phyloP scores from a whole-genome alignment of 1,140 invertebrate species.

The Euwallacea fornicatus region DNA sequence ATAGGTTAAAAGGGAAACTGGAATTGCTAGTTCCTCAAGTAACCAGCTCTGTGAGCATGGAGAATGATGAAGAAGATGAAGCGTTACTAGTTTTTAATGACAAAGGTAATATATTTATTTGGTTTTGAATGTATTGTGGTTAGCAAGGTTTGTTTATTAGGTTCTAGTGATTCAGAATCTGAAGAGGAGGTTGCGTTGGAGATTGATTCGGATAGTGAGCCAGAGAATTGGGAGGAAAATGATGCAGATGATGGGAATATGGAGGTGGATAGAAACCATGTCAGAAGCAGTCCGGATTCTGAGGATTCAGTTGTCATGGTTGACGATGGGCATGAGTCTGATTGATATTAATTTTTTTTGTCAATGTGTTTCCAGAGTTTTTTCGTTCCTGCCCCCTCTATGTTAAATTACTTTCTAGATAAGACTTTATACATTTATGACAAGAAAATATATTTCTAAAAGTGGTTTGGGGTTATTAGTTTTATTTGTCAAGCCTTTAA shows the following conservation, averaged over 20 bases:
- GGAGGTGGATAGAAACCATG: slow-evolving; percentile 20
- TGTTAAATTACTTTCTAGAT: too few species aligned
- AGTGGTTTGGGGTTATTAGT: too few species aligned
- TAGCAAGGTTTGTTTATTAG: slow-evolving; percentile 28
- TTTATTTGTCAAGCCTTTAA: too few species aligned
- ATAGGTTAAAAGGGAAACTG: slow-evolving; percentile 61
- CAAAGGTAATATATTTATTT: slow-evolving; percentile 53
- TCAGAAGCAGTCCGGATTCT: slow-evolving; percentile 8
- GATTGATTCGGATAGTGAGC: slow-evolving; percentile 48
- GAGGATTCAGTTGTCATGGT: slow-evolving; percentile 34
- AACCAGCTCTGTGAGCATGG: slow-evolving; percentile 48
- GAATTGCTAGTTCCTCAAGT: slow-evolving; percentile 62
- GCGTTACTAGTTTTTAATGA: slow-evolving; percentile 62
- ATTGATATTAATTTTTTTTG: slow-evolving; percentile 8
- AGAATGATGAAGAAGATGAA: slow-evolving; percentile 55
- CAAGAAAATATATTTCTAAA: too few species aligned
- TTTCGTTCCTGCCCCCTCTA: too few species aligned
- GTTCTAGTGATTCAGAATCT: slow-evolving; percentile 47
- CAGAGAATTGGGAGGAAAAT: slow-evolving; percentile 51
- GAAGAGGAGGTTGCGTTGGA: slow-evolving; percentile 43
- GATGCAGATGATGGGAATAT: slow-evolving; percentile 36
- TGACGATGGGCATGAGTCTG: slow-evolving; percentile 26
- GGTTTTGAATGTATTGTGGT: background rate
- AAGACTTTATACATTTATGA: too few species aligned
- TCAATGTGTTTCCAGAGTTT: too few species aligned